Conservation (phyloP, 2,888 invertebrate genomes). For the Augochlorella aurata region DNA sequence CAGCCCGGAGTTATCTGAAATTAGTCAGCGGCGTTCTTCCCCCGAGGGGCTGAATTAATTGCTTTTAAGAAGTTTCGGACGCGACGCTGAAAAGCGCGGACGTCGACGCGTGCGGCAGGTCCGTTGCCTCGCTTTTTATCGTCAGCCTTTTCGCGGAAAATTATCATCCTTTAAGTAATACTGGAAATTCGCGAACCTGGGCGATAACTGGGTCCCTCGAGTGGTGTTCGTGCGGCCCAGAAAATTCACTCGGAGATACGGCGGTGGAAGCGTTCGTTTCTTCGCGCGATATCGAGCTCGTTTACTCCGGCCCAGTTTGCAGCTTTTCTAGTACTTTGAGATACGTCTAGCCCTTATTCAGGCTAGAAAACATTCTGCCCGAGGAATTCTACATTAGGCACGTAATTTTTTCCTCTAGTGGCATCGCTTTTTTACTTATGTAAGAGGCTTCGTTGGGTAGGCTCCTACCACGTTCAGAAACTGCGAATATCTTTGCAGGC, state of each 20-base stretch:
- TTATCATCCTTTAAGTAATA: neutral
- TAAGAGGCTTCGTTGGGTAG: no score
- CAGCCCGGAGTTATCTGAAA: slow-evolving; percentile 61
- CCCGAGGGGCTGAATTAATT: slow-evolving; percentile 63
- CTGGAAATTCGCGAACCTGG: neutral
- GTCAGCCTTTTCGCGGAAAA: neutral
- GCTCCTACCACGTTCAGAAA: no score
- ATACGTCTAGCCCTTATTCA: neutral
- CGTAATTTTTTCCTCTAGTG: no score
- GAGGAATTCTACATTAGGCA: no score
- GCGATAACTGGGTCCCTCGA: neutral
- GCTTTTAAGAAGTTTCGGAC: slow-evolving; percentile 56
- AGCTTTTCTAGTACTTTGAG: neutral
- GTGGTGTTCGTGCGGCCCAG: neutral
- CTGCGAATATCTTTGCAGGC: no score
- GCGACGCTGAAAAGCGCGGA: slow-evolving; percentile 48
- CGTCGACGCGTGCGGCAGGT: neutral
- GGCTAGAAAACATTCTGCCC: no score
- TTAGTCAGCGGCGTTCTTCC: slow-evolving; percentile 58
- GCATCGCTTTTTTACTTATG: no score
- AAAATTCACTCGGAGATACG: neutral
- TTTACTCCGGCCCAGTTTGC: neutral
- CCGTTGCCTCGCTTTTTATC: slow-evolving; percentile 2
- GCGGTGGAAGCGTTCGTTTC: neutral
- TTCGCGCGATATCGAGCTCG: neutral